Evolutionary conservation across 2,888 invertebrate species (phyloP).

Genomic region (Flabesymbios commensalis): DNA sequence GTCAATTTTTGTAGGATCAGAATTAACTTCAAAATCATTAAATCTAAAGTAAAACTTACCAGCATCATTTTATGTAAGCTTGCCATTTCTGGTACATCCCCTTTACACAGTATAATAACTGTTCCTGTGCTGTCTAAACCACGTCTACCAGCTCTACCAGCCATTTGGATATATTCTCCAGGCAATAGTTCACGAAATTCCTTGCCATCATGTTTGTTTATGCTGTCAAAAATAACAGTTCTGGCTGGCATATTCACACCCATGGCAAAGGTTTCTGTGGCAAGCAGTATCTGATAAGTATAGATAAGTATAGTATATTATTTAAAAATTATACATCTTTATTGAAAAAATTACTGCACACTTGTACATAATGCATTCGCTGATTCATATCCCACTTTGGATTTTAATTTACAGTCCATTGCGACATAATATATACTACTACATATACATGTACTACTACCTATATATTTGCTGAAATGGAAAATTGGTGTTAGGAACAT

Average conservation of each 20-base stretch:
- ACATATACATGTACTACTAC: no score
- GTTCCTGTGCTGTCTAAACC: slow-evolving; percentile 92
- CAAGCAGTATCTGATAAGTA: slow-evolving; percentile 89
- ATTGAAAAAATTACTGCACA: no score
- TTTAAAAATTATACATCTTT: no score
- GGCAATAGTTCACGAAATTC: slow-evolving; percentile 51
- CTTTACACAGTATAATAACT: slow-evolving; percentile 84
- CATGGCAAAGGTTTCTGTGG: slow-evolving; percentile 99
- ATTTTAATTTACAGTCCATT: no score
- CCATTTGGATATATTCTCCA: slow-evolving; percentile 71
- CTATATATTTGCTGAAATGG: no score
- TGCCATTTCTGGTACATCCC: slow-evolving; percentile 72
- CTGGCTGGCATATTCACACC: slow-evolving; percentile 99
- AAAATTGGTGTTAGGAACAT: no score
- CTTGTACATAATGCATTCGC: no score
- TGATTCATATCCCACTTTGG: no score
- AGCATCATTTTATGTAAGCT: slow-evolving; percentile 85
- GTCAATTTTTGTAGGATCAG: no score
- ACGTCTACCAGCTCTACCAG: slow-evolving; percentile 92
- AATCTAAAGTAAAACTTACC: no score
- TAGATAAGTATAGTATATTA: slow-evolving; percentile 57
- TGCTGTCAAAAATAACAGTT: slow-evolving; percentile 94
- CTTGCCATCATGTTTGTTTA: slow-evolving; percentile 87
- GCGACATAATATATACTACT: no score
- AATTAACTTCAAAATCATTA: no score